Percentiles rank a stretch among this genome's conserved stretches.
Conservation (phyloP, 2,888 invertebrate species). For the Cordilura impudica region DNA sequence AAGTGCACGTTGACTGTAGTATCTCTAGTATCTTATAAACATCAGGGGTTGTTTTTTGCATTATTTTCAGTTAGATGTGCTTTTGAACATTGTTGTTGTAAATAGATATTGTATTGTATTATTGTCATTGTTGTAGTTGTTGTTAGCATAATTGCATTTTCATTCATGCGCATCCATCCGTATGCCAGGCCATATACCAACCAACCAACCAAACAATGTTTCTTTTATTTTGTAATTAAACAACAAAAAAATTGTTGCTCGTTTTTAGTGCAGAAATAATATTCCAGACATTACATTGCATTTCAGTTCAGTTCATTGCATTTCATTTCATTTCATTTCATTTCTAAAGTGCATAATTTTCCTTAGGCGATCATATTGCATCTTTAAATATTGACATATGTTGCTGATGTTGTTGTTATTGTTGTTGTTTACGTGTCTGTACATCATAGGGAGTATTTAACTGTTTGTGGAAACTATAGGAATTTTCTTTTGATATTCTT, state of each 20-base stretch:
- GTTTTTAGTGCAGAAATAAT: constrained; percentile 50
- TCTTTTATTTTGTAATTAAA: constrained; percentile 20
- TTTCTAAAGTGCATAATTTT: constrained; percentile 43
- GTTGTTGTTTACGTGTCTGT: neutral
- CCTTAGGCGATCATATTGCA: constrained; percentile 51
- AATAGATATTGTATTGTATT: neutral
- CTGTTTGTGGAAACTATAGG: neutral
- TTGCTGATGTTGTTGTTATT: constrained; percentile 4
- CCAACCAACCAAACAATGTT: neutral
- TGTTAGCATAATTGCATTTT: constrained; percentile 46
- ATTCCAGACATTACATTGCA: neutral
- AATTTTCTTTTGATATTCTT: constrained; percentile 31
- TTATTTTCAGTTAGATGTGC: constrained; percentile 25
- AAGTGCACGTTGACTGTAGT: no score
- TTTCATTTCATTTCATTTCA: constrained; percentile 37
- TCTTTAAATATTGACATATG: constrained; percentile 20
- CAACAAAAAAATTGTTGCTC: constrained; percentile 15
- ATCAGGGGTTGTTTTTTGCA: constrained; percentile 55
- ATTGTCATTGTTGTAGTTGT: constrained; percentile 7
- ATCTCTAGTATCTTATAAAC: neutral
- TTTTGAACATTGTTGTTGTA: constrained; percentile 26
- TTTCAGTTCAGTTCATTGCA: constrained; percentile 6
- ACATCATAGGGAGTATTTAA: constrained; percentile 14
- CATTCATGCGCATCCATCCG: constrained; percentile 41
- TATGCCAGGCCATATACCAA: constrained; percentile 1